Conservation (phyloP, 2,888 invertebrate species). For the Torymus texanus region DNA sequence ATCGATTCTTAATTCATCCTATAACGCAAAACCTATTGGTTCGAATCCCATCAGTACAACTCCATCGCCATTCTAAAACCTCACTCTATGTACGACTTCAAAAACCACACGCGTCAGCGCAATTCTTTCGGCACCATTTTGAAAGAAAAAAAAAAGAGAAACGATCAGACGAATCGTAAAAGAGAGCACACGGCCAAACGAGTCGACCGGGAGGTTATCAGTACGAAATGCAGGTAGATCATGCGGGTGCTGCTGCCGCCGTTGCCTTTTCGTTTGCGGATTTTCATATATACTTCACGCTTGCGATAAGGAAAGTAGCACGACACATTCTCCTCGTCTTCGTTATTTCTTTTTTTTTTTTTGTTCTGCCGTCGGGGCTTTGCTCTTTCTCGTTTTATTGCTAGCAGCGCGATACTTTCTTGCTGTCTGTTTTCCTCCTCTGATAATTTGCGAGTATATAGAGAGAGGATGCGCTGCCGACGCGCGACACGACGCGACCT, state of each 20-base stretch:
- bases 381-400: slow-evolving; percentile 24
- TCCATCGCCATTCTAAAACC: no score
- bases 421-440: slow-evolving; percentile 37
- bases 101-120: background rate
- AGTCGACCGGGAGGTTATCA: slow-evolving; percentile 28
- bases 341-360: slow-evolving; percentile 3
- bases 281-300: slow-evolving; percentile 24
- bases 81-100: no score
- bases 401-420: slow-evolving; percentile 29
- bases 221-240: slow-evolving; percentile 47
- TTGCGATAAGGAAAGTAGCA: slow-evolving; percentile 51
- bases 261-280: slow-evolving; percentile 23
- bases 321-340: slow-evolving; percentile 1
- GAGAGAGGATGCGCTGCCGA: background rate
- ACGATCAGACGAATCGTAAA: background rate
- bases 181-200: background rate
- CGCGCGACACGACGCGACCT: slow-evolving; percentile 22
- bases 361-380: background rate
- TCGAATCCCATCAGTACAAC: no score
- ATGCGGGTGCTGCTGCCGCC: slow-evolving; percentile 47
- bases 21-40: no score
- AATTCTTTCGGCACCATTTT: slow-evolving; percentile 2
- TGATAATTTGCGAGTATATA: slow-evolving; percentile 35
- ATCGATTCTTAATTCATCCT: no score
- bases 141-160: background rate